Conservation (phyloP, 2,797 vertebrate species). For the Ciconia nigra region DNA sequence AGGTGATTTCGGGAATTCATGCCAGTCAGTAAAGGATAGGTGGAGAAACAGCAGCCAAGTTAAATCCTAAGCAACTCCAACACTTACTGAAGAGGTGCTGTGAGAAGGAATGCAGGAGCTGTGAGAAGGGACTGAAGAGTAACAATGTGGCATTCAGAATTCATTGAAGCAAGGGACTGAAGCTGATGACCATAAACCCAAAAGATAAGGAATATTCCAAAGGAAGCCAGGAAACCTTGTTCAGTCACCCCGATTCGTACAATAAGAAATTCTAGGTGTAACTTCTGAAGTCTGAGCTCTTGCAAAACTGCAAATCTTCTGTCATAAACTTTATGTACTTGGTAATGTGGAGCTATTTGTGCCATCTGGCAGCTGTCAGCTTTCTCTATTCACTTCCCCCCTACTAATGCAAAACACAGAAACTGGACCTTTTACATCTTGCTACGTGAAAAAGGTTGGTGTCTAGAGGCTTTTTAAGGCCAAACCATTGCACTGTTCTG, state of each 20-base stretch:
- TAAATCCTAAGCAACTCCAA: neutral
- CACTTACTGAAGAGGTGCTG: neutral
- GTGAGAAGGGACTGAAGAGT: neutral
- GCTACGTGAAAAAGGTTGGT: slow-evolving; percentile 17
- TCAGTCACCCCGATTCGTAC: neutral
- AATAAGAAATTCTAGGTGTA: slow-evolving; percentile 1
- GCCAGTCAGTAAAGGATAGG: neutral
- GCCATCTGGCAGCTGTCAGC: slow-evolving; percentile 70
- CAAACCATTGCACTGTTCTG: slow-evolving; percentile 7
- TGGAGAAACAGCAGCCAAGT: neutral
- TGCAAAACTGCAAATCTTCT: slow-evolving; percentile 58
- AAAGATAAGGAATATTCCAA: neutral
- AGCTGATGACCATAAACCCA: neutral
- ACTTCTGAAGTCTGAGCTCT: slow-evolving; percentile 28
- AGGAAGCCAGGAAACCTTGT: neutral
- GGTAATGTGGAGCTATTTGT: slow-evolving; percentile 56
- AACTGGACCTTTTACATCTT: slow-evolving; percentile 53
- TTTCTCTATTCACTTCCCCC: slow-evolving; percentile 52
- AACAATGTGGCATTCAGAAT: neutral
- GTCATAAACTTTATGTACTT: slow-evolving; percentile 53
- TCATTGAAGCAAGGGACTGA: neutral
- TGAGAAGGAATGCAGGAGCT: neutral
- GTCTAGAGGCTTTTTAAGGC: slow-evolving; percentile 37
- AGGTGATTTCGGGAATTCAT: neutral
- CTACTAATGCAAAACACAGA: slow-evolving; percentile 64